These are phyloP conservation scores for Digitonthophagus gazella DNA, from an alignment of 2,888 invertebrate species.

Conservation along the genomic window DNA sequence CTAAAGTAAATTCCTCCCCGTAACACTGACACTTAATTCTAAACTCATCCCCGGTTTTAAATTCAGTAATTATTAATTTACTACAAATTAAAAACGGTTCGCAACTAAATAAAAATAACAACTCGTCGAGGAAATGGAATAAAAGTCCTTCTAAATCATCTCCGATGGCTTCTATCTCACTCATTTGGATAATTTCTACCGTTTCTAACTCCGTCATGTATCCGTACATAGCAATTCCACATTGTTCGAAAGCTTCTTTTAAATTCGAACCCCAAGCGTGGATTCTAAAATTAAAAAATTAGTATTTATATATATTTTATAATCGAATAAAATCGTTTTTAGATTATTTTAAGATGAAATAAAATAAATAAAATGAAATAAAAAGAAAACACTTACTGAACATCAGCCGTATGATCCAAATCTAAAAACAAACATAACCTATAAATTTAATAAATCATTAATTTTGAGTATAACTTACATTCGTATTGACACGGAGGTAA, in stretches of 20 bases:
- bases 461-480: constrained; percentile 59
- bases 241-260: constrained; percentile 91
- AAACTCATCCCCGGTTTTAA: constrained; percentile 74
- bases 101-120: constrained; percentile 86
- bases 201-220: constrained; percentile 93
- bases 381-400: constrained; percentile 75
- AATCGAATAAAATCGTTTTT: constrained; percentile 1
- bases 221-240: constrained; percentile 93
- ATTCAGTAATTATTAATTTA: constrained; percentile 84
- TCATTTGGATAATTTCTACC: constrained; percentile 76
- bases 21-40: constrained; percentile 77
- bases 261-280: constrained; percentile 90
- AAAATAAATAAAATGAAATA: background rate
- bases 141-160: constrained; percentile 86
- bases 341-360: background rate
- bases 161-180: constrained; percentile 83
- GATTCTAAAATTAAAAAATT: constrained; percentile 58
- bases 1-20: constrained; percentile 92
- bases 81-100: constrained; percentile 87
- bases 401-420: constrained; percentile 97
- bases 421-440: constrained; percentile 58
- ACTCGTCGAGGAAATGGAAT: constrained; percentile 92
- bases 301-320: background rate
- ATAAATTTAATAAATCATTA: constrained; percentile 7
- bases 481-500: constrained; percentile 74